Base-by-base conservation (phyloP, 1,140 invertebrate species). In the Drosophila orena region DNA sequence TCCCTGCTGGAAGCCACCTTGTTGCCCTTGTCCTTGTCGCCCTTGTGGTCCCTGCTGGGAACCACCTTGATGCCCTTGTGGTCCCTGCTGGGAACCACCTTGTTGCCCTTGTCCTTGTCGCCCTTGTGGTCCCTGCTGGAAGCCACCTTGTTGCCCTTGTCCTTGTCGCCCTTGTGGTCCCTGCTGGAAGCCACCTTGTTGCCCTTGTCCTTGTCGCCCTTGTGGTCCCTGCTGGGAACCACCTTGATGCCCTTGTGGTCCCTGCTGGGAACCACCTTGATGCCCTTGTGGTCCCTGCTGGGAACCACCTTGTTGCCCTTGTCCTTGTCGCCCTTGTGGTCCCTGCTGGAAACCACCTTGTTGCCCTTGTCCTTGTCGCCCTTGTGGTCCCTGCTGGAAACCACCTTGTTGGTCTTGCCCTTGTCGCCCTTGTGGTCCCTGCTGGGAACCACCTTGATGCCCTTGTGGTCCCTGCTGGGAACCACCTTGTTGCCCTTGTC, bases 401-500 rank as follows among this genome's bases (percentile, higher is more conserved):
- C 24, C 46, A 14, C 46, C 24, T 15, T 15, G 8, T 6, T 10
- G 2, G 4, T 24, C 24, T 15, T 30, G 30, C 12, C 14, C 30
- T 20, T 56, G 20, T 4, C 0, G 17, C 17, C 43, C 17, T 17
- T 17, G 20, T 6, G 0, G 17, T 11, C n/a, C 5, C 6, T 55
- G 22, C 12, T n/a, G 46, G 7, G 15, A 27, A 5, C 46, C 24
- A n/a, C 46, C 46, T 27, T 27, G 20, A 3, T 12, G 17, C n/a
- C 8, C 27, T 17, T 46, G 57, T 37, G 20, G 54, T 3, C 61
- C 20, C 3, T 73, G 66, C 6, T 27, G 37, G 12, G 20, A 22
- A 8, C n/a, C 47, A 3, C 61, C 55, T 27, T 11, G 3, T 7
- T 27, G 27, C 12, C 12, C 17, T 15, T 38, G 42, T 17, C 17